Percentiles rank a stretch among this genome's conserved stretches.
These are phyloP conservation scores for Lamproptera curius DNA, from an alignment of 2,888 invertebrate species.

Conservation along the genomic window DNA sequence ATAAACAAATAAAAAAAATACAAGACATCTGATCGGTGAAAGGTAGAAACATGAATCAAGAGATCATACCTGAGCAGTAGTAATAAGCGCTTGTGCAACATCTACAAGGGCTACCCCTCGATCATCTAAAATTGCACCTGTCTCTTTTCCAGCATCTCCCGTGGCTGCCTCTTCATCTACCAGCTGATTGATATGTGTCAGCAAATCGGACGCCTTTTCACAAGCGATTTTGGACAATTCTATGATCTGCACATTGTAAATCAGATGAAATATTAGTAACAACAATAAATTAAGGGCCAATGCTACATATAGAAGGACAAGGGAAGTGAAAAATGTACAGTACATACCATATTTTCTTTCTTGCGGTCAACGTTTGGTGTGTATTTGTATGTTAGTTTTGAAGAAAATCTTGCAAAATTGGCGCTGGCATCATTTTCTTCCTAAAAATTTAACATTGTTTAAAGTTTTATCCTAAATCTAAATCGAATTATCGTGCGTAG, in stretches of 20 bases:
- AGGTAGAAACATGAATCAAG: too few species aligned
- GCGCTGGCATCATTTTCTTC: conserved; percentile 25
- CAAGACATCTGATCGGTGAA: too few species aligned
- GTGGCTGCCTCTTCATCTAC: conserved; percentile 25
- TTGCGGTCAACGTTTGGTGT: conserved; percentile 26
- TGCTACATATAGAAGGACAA: too few species aligned
- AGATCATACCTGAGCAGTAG: conserved; percentile 42
- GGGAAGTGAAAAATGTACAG: too few species aligned
- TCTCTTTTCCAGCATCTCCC: conserved; percentile 2
- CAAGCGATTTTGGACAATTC: conserved; percentile 36
- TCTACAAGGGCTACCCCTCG: conserved; percentile 34
- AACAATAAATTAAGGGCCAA: too few species aligned
- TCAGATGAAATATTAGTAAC: too few species aligned
- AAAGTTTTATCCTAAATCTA: too few species aligned
- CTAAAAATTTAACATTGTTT: conserved; percentile 21
- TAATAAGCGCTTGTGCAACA: conserved; percentile 39
- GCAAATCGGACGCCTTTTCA: conserved; percentile 34
- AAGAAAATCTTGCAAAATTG: conserved; percentile 26
- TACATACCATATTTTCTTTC: conserved; percentile 26
- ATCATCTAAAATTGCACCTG: conserved; percentile 29
- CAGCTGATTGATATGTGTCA: conserved; percentile 34
- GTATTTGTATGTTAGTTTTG: conserved; percentile 29
- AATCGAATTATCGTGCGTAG: too few species aligned
- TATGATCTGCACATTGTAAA: conserved; percentile 27
- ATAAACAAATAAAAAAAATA: too few species aligned